Evolutionary conservation across 2,113 vertebrate species (phyloP).

Genomic region (Puntigrus tetrazona): DNA sequence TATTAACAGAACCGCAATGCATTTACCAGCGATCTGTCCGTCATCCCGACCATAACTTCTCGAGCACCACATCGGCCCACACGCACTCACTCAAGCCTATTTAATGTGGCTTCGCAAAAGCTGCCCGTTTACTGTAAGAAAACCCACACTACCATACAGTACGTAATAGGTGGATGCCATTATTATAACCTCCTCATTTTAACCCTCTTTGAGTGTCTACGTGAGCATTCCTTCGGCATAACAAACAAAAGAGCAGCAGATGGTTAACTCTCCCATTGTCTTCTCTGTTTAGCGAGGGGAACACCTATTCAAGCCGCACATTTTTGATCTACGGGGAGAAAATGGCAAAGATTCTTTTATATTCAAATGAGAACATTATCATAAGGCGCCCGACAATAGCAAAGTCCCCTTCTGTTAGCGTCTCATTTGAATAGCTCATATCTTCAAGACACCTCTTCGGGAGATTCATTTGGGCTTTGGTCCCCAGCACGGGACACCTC

Average conservation of each 20-base stretch:
- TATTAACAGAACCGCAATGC: background rate
- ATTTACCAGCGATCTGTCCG: background rate
- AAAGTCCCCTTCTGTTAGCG: constrained; percentile 74
- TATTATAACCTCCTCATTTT: constrained; percentile 51
- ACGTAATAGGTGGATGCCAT: constrained; percentile 6
- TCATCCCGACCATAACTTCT: background rate
- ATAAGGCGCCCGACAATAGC: constrained; percentile 75
- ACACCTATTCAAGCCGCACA: constrained; percentile 65
- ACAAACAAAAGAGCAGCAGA: constrained; percentile 62
- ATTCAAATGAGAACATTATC: constrained; percentile 83
- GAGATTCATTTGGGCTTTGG: constrained; percentile 76
- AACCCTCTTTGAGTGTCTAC: constrained; percentile 50
- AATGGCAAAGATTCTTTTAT: constrained; percentile 75
- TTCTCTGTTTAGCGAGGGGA: constrained; percentile 73
- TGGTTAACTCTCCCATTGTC: constrained; percentile 74
- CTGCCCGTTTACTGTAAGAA: constrained; percentile 15
- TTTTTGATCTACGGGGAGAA: constrained; percentile 68
- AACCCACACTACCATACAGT: constrained; percentile 51
- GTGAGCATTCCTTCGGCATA: constrained; percentile 50
- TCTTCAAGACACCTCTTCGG: constrained; percentile 77
- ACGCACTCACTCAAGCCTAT: background rate
- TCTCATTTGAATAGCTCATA: constrained; percentile 82
- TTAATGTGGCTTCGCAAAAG: background rate
- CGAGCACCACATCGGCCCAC: background rate
- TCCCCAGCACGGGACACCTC: constrained; percentile 73